Base-by-base conservation (phyloP, 2,888 invertebrate genomes). In the Mimachlamys varia region DNA sequence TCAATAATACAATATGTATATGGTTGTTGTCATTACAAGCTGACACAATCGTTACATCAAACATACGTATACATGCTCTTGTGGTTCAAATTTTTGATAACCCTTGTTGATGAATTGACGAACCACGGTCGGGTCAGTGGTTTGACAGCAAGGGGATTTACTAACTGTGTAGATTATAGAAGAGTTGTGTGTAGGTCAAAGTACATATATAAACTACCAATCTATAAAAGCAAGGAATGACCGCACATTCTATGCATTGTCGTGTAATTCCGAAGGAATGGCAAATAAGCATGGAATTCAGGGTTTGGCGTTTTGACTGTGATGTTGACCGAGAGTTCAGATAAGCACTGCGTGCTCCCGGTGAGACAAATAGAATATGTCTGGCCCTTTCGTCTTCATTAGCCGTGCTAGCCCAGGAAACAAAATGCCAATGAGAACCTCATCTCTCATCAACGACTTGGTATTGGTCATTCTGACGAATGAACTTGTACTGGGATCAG, bases 381-480 rank as follows among this genome's bases (percentile, higher is more conserved):
- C 76, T 76, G 76, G 76, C 76, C 76, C 27, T 76, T 76, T 76
- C 76, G 22, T 76, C 76, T 76, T 76, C 76, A 76, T 76, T 76
- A 76, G 76, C 76, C 76, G 17, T 33, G 76, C 13, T 13, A 12
- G 76, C 33, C 12, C 76, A 33, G 33, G 76, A 76, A 76, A 76
- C 76, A 76, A 76, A 76, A 33, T 76, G 33, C 76, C 76, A 76
- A 76, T 76, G 33, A 33, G 33, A 76, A 76, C 76, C 33, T 76
- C 76, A 76, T 76, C 76, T 76, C 22, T 76, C 76, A 76, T 76
- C 76, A 27, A 76, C 4, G 76, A 76, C 27, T 27, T 33, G 27
- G 33, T 76, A 76, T 76, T 76, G 76, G 76, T 76, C 76, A 76
- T 76, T 76, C 33, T 76, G 76, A 76, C 4, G 7, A 76, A 27